Base-by-base conservation (phyloP, 1,140 invertebrate genomes). In the Drosophila sproati region DNA sequence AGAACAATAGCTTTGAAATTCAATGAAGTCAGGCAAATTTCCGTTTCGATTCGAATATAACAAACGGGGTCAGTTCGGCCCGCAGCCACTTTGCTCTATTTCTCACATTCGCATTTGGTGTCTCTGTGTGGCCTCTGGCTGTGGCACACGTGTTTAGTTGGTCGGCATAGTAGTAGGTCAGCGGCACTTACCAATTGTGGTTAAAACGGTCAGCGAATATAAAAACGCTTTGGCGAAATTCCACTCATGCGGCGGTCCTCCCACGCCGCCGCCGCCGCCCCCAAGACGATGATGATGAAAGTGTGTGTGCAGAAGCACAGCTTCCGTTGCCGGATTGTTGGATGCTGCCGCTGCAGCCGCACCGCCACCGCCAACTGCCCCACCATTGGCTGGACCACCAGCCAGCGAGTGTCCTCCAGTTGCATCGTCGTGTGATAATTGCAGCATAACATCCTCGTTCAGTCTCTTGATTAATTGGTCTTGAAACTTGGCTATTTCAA, bases 191-290 rank as follows among this genome's bases (percentile, higher is more conserved):
- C 98, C 98, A 91, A 99, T 98, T 68, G 98, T 99, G 3, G 98
- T 99, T 41, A 99, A 95, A 52, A 99, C 97, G 20, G 98, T 99
- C 57, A 99, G 94, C 10, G 98, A 98, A 93, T 99, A 99, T 28
- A 99, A 95, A 93, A 98, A 98, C 10, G 98, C 97, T 91, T 97
- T 97, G 29, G 97, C 97, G 89, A 98, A 98, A 82, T 96, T 98
- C 97, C 97, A 99, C 86, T 98, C 96, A 89, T 96, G 95, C 32
- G 95, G 93, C 59, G 95, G 92, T 72, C 85, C 85, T 34, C 77
- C 80, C 43, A 69, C 83, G 35, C 72, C 76, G 59, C 70, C 80
- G 43, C 75, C 80, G 43, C 57, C 78, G 59, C 73, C 96, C 86
- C 95, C 96, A 32, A 95, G 93, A 64, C 95, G 92, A 91, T 81